Conservation (phyloP, 1,140 invertebrate species). For the Drosophila santomea region DNA sequence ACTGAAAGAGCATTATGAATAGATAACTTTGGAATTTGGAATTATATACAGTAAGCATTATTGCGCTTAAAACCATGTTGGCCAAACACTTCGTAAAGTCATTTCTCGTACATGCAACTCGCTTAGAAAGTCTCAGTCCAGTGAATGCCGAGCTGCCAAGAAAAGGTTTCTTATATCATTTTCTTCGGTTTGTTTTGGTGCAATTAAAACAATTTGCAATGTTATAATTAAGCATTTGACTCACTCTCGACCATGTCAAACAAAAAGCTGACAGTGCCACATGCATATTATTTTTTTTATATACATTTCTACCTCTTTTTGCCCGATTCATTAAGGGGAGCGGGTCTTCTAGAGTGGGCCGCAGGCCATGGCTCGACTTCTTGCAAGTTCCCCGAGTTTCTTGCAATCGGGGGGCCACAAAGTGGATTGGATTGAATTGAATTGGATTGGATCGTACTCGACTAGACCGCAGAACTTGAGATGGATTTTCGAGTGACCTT, state of each 20-base stretch:
- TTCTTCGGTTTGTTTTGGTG: conserved; percentile 17
- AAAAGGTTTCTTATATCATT: conserved; percentile 42
- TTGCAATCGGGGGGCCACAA: neutral
- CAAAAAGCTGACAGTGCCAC: conserved; percentile 46
- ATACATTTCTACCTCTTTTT: neutral
- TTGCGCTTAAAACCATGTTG: neutral
- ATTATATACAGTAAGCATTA: too few relatives aligned
- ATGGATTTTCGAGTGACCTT: conserved; percentile 59
- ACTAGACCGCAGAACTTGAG: conserved; percentile 20
- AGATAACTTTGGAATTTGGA: too few relatives aligned
- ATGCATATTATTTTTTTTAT: conserved; percentile 30
- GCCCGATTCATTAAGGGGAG: conserved; percentile 8
- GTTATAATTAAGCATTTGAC: conserved; percentile 75
- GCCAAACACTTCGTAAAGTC: conserved; percentile 1
- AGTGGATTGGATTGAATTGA: conserved; percentile 3
- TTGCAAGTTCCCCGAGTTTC: conserved; percentile 24
- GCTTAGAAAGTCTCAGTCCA: conserved; percentile 28
- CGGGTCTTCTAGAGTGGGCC: conserved; percentile 36
- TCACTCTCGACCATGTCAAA: conserved; percentile 61
- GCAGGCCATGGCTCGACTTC: conserved; percentile 48
- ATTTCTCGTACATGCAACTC: conserved; percentile 23
- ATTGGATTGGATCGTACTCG: neutral
- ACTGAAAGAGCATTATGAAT: neutral
- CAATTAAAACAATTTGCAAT: conserved; percentile 72
- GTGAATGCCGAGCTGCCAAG: conserved; percentile 18